Conservation (phyloP, 2,797 vertebrate genomes). For the Menidia menidia region DNA sequence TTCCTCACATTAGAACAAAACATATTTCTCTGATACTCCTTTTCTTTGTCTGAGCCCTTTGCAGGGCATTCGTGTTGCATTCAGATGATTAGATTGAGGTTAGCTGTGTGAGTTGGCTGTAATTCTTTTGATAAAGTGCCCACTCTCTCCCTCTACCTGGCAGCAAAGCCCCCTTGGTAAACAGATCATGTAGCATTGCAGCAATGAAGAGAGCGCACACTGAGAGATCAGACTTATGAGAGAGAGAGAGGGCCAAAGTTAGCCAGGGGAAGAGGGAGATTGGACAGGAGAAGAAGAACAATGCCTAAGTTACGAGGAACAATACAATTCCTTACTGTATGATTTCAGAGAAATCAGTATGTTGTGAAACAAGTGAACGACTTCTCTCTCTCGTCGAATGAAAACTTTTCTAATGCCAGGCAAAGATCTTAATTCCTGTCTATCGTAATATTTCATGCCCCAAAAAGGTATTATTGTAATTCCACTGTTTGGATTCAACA, state of each 20-base stretch:
- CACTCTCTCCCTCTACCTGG: constrained; percentile 23
- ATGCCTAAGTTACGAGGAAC: neutral
- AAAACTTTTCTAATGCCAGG: neutral
- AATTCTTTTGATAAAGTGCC: constrained; percentile 25
- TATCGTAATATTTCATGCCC: constrained; percentile 25
- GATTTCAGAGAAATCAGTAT: neutral
- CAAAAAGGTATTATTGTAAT: constrained; percentile 35
- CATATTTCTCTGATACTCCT: constrained; percentile 6
- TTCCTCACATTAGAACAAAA: constrained; percentile 7
- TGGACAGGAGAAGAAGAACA: constrained; percentile 6
- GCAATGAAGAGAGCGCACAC: constrained; percentile 43
- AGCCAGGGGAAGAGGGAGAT: neutral
- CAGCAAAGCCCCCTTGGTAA: constrained; percentile 60
- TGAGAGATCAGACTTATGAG: constrained; percentile 38
- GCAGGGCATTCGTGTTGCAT: constrained; percentile 8
- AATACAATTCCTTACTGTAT: neutral
- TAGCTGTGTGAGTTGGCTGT: constrained; percentile 19
- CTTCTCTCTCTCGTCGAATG: neutral
- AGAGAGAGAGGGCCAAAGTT: constrained; percentile 23
- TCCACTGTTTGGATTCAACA: constrained; percentile 36
- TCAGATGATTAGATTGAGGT: constrained; percentile 17
- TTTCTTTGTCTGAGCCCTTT: neutral
- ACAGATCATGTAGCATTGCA: constrained; percentile 74
- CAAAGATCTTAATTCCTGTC: constrained; percentile 23
- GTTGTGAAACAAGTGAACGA: neutral